Conservation (phyloP, 2,888 invertebrate genomes). For the Lepidochitona cinerea region DNA sequence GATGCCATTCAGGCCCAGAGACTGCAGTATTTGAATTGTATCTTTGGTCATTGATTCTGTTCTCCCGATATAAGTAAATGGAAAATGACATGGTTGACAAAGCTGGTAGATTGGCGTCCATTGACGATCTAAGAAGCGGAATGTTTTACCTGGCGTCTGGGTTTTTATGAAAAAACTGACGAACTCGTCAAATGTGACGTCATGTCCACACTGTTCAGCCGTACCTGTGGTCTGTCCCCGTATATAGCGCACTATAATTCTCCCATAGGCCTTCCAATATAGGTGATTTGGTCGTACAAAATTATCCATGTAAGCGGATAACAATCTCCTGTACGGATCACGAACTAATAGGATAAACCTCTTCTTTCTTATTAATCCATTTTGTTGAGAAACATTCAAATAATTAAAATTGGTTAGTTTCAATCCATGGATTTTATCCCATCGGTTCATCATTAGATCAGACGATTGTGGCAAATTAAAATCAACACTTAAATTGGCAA, state of each 20-base stretch:
- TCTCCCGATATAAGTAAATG: conserved; percentile 14
- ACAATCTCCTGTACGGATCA: conserved; percentile 6
- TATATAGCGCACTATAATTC: not conserved
- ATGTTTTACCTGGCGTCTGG: not conserved
- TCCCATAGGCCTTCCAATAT: not conserved
- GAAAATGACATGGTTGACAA: conserved; percentile 5
- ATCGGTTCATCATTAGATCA: not conserved
- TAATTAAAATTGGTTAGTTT: not conserved
- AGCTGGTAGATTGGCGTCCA: not conserved
- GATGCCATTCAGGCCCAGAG: not conserved
- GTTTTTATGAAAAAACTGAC: not conserved
- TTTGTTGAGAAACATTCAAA: not conserved
- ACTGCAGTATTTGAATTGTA: not conserved
- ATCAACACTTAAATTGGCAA: not conserved
- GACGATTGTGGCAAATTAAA: not conserved
- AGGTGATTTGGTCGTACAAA: not conserved
- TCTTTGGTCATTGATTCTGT: conserved; percentile 11
- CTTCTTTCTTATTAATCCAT: not conserved
- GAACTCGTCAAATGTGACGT: conserved; percentile 9
- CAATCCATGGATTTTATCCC: not conserved
- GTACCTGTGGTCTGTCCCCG: not conserved
- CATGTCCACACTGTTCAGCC: not conserved
- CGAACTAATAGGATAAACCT: conserved; percentile 9
- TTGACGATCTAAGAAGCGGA: not conserved
- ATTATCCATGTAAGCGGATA: conserved; percentile 11